A percentile compares a stretch with the other conserved stretches of the same genome.
Conservation (phyloP, 2,888 invertebrate genomes). For the Tinea trinotella region DNA sequence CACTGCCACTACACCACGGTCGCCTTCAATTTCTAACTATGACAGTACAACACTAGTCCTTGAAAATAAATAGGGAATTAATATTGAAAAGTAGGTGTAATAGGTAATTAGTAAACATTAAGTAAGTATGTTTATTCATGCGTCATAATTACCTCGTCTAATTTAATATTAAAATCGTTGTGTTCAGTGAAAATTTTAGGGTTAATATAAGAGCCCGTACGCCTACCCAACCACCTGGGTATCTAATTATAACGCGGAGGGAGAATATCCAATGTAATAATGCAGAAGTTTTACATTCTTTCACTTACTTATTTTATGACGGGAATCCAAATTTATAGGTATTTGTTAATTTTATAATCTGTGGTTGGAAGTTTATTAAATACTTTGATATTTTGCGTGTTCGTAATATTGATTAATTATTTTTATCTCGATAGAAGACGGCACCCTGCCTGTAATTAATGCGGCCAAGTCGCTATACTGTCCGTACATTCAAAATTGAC, state of each 20-base stretch:
- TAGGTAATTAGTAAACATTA: not conserved
- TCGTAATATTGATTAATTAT: too few relatives aligned
- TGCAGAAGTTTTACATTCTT: not conserved
- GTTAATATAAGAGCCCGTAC: conserved; percentile 1
- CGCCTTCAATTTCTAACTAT: too few relatives aligned
- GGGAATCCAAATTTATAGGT: not conserved
- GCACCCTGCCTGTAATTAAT: too few relatives aligned
- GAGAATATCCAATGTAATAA: not conserved
- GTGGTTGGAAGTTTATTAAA: too few relatives aligned
- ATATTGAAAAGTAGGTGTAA: not conserved
- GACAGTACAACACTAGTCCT: too few relatives aligned
- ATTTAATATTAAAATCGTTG: conserved; percentile 13
- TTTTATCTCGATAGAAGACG: too few relatives aligned
- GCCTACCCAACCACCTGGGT: conserved; percentile 7
- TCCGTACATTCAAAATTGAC: too few relatives aligned
- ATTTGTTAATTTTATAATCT: too few relatives aligned
- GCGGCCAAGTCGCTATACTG: too few relatives aligned
- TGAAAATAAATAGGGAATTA: too few relatives aligned
- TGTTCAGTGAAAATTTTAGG: conserved; percentile 7
- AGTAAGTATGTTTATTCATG: conserved; percentile 11
- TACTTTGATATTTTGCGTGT: too few relatives aligned
- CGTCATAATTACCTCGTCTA: conserved; percentile 10
- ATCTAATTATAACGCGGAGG: conserved; percentile 9
- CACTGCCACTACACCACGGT: too few relatives aligned
- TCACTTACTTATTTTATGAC: not conserved